These are phyloP conservation scores for Anguilla megastoma DNA, from an alignment of 2,797 vertebrate species.

Conservation along the genomic window DNA sequence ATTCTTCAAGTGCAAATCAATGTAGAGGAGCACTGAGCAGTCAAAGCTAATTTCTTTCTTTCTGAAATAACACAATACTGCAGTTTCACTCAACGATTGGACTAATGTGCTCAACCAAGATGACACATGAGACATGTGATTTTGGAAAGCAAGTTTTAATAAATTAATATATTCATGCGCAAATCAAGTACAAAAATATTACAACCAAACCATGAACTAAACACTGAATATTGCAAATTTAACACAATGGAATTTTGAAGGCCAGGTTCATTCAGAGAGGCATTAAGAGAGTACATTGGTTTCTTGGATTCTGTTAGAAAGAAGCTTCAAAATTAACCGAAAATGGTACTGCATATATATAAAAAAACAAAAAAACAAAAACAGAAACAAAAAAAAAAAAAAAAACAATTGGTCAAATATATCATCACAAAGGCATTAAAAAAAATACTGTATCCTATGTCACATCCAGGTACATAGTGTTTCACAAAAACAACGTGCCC, in stretches of 20 bases:
- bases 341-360: conserved; percentile 57
- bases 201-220: conserved; percentile 75
- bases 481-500: conserved; percentile 61
- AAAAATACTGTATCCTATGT: conserved; percentile 59
- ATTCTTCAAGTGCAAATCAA: conserved; percentile 15
- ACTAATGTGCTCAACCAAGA: conserved; percentile 28
- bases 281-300: conserved; percentile 64
- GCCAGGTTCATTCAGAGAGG: conserved; percentile 73
- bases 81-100: not conserved
- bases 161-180: conserved; percentile 95
- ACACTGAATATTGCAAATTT: conserved; percentile 73
- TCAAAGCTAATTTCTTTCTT: not conserved
- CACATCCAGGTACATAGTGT: conserved; percentile 72
- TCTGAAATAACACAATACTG: not conserved
- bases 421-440: conserved; percentile 51
- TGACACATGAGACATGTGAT: conserved; percentile 45
- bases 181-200: conserved; percentile 79
- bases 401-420: conserved; percentile 42
- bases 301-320: conserved; percentile 67
- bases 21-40: not conserved
- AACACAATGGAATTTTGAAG: conserved; percentile 76
- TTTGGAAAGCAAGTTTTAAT: conserved; percentile 92
- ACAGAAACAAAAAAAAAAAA: conserved; percentile 45
- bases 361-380: conserved; percentile 57
- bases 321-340: conserved; percentile 60